A percentile compares a stretch with the other conserved stretches of the same genome.
Conservation (phyloP, 2,888 invertebrate species). For the Shargacucullia verbasci region DNA sequence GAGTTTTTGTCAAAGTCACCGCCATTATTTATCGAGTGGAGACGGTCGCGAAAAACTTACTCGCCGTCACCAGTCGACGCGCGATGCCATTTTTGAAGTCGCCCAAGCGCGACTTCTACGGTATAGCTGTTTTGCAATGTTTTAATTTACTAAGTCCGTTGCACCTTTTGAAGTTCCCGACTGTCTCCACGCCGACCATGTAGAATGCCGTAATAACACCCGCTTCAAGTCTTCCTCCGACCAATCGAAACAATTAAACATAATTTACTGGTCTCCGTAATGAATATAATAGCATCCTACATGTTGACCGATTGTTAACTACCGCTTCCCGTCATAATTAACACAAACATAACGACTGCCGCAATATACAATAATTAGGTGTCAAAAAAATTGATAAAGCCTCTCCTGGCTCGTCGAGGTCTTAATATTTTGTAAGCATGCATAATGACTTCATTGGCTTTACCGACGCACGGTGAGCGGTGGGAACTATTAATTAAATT, state of each 20-base stretch:
- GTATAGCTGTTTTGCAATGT: conserved; percentile 84
- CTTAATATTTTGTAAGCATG: conserved; percentile 74
- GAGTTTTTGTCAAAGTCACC: conserved; percentile 88
- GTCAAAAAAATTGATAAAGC: conserved; percentile 56
- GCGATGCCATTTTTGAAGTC: conserved; percentile 86
- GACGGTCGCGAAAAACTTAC: conserved; percentile 88
- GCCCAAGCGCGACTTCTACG: conserved; percentile 79
- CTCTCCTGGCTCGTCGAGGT: conserved; percentile 44
- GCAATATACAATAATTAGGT: conserved; percentile 52
- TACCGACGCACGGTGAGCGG: conserved; percentile 62
- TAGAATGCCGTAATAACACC: conserved; percentile 61
- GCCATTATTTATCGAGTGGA: conserved; percentile 89
- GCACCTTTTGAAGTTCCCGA: conserved; percentile 79
- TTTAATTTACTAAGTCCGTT: conserved; percentile 81
- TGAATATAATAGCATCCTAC: conserved; percentile 52
- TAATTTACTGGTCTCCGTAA: conserved; percentile 48
- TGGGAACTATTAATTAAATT: conserved; percentile 79
- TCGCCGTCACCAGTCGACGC: conserved; percentile 79
- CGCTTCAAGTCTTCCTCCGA: conserved; percentile 37
- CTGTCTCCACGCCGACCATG: conserved; percentile 73
- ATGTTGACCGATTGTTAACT: conserved; percentile 49
- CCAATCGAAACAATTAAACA: conserved; percentile 51
- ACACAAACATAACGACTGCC: conserved; percentile 49
- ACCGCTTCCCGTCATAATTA: conserved; percentile 47
- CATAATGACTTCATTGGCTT: conserved; percentile 80